Percentiles rank a stretch among this genome's conserved stretches.
Conservation (phyloP, 2,797 vertebrate species). For the Sebastes variabilis region DNA sequence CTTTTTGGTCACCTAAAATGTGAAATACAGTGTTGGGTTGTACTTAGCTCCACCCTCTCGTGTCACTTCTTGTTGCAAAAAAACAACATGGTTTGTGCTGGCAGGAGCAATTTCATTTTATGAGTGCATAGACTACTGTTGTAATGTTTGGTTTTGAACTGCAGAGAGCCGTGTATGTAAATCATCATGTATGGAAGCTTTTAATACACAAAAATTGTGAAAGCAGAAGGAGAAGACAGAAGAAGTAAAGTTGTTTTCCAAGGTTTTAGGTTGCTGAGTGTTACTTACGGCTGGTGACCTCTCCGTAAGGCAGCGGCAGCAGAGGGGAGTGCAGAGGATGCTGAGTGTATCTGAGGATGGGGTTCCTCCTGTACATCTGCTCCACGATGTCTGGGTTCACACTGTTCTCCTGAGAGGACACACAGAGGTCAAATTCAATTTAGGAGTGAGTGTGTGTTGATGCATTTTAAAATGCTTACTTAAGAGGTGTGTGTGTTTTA, state of each 20-base stretch:
- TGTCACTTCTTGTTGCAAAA: too few relatives aligned
- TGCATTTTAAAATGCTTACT: not conserved
- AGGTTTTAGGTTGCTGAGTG: not conserved
- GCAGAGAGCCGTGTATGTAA: not conserved
- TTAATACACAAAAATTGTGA: not conserved
- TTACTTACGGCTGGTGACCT: constrained; percentile 88
- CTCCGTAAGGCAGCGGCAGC: constrained; percentile 91
- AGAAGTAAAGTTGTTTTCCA: not conserved
- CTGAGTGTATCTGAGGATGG: constrained; percentile 93
- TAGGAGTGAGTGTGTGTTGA: not conserved
- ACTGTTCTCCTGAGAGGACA: constrained; percentile 87
- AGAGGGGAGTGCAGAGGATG: constrained; percentile 93
- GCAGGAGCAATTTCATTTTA: not conserved
- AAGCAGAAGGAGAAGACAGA: not conserved
- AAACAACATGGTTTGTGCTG: not conserved
- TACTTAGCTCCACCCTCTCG: accelerated
- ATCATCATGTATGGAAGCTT: not conserved
- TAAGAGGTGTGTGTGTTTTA: constrained; percentile 44
- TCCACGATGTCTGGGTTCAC: constrained; percentile 91
- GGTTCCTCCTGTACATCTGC: constrained; percentile 92
- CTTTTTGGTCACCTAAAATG: too few relatives aligned
- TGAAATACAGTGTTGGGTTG: too few relatives aligned
- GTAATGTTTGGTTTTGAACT: not conserved
- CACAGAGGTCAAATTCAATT: not conserved
- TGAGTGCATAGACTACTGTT: not conserved